Evolutionary conservation across 2,113 vertebrate genomes (phyloP).

Genomic region (Motacilla tschutschensis): DNA sequence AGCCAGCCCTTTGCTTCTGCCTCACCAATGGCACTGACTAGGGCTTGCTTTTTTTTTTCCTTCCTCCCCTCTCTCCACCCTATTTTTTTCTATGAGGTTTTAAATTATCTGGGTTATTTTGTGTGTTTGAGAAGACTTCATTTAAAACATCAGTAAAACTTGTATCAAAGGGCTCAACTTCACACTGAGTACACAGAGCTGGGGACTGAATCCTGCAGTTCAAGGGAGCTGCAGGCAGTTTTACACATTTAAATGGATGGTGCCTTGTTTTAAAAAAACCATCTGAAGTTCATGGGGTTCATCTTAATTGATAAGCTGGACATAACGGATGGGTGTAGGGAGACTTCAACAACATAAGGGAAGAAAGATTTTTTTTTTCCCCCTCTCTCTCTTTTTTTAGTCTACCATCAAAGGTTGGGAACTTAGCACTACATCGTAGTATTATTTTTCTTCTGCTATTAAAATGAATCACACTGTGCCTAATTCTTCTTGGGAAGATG

Average conservation of each 20-base stretch:
- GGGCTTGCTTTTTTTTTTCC: neutral
- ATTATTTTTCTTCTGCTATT: conserved; percentile 76
- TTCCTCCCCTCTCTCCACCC: neutral
- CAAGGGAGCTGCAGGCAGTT: conserved; percentile 62
- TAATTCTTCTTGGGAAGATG: conserved; percentile 75
- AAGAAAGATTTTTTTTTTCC: conserved; percentile 51
- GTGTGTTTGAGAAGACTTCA: conserved; percentile 58
- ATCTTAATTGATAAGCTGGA: conserved; percentile 75
- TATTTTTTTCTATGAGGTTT: conserved; percentile 44
- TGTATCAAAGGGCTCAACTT: conserved; percentile 65
- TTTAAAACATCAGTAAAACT: conserved; percentile 68
- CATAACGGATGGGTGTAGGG: conserved; percentile 72
- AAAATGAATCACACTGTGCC: conserved; percentile 77
- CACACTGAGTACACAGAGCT: conserved; percentile 66
- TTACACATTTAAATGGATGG: conserved; percentile 63
- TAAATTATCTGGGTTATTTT: conserved; percentile 67
- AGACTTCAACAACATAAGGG: conserved; percentile 67
- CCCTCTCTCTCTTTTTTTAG: conserved; percentile 28
- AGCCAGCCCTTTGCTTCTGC: conserved; percentile 13
- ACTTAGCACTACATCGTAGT: conserved; percentile 69
- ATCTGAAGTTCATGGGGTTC: conserved; percentile 69
- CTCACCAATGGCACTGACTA: neutral
- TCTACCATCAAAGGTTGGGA: conserved; percentile 70
- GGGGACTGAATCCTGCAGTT: conserved; percentile 44
- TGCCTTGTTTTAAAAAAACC: conserved; percentile 65